Percentiles rank a stretch among this genome's conserved stretches.
phyloP scores from a whole-genome alignment of 1,140 invertebrate genomes.

The Cyclargus thomasi region DNA sequence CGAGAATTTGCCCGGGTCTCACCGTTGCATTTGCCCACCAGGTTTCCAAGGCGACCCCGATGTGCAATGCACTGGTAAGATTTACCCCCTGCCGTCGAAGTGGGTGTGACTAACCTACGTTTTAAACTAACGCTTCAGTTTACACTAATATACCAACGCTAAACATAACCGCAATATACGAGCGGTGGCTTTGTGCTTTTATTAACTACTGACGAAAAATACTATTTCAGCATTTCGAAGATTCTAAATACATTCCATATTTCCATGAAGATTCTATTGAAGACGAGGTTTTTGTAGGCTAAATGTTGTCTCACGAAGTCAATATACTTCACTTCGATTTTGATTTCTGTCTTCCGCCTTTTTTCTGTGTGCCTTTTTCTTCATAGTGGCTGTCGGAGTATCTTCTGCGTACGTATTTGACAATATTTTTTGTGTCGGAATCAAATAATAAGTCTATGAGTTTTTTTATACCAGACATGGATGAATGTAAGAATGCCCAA shows the following conservation, averaged over 20 bases:
- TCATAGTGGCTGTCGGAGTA: conserved; percentile 62
- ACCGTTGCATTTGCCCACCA: conserved; percentile 87
- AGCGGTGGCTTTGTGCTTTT: conserved; percentile 63
- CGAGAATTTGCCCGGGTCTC: conserved; percentile 84
- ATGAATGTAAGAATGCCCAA: conserved; percentile 87
- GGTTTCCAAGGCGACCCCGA: conserved; percentile 86
- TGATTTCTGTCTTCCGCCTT: conserved; percentile 35
- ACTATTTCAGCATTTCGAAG: conserved; percentile 37
- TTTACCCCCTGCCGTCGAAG: conserved; percentile 83
- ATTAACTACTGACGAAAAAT: conserved; percentile 44
- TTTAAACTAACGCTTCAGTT: conserved; percentile 59
- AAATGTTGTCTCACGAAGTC: conserved; percentile 16
- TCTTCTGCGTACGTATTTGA: conserved; percentile 53
- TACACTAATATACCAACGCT: conserved; percentile 39
- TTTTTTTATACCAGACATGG: conserved; percentile 83
- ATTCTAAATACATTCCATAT: conserved; percentile 3
- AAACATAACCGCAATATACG: conserved; percentile 48
- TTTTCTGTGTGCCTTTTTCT: conserved; percentile 50
- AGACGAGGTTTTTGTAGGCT: conserved; percentile 18
- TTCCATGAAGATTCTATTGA: not conserved
- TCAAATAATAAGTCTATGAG: conserved; percentile 52
- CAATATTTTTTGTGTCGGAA: conserved; percentile 24
- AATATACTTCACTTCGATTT: conserved; percentile 21
- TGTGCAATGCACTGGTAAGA: conserved; percentile 84
- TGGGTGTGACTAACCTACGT: conserved; percentile 44